phyloP scores from a whole-genome alignment of 2,113 vertebrate species.

The Saguinus imperator region DNA sequence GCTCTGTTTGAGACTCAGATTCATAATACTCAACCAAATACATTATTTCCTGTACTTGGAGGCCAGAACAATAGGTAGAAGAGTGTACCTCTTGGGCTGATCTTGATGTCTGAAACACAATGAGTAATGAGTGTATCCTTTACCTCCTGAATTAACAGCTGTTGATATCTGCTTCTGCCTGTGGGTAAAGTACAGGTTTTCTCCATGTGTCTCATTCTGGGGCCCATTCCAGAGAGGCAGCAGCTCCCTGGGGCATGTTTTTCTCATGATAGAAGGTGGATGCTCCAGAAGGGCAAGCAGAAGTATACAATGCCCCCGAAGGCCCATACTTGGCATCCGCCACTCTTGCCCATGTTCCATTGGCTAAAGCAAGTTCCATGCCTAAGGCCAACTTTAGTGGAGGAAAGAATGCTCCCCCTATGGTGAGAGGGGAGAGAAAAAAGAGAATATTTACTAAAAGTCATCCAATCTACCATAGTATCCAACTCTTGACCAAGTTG shows the following conservation, averaged over 20 bases:
- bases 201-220: not conserved
- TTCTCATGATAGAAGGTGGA: not conserved
- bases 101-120: not conserved
- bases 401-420: not conserved
- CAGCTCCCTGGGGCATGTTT: not conserved
- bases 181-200: not conserved
- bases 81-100: accelerated
- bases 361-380: not conserved
- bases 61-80: not conserved
- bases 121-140: not conserved
- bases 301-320: not conserved
- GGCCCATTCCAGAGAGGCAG: not conserved
- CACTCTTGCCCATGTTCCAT: not conserved
- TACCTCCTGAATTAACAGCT: not conserved
- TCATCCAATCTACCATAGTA: not conserved
- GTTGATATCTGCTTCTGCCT: not conserved
- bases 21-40: not conserved
- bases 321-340: not conserved
- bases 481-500: not conserved
- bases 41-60: not conserved
- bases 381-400: not conserved
- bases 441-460: not conserved
- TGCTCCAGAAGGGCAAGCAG: not conserved
- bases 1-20: not conserved
- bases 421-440: not conserved